phyloP scores from a whole-genome alignment of 2,797 vertebrate species.

The Aphelocoma californica region DNA sequence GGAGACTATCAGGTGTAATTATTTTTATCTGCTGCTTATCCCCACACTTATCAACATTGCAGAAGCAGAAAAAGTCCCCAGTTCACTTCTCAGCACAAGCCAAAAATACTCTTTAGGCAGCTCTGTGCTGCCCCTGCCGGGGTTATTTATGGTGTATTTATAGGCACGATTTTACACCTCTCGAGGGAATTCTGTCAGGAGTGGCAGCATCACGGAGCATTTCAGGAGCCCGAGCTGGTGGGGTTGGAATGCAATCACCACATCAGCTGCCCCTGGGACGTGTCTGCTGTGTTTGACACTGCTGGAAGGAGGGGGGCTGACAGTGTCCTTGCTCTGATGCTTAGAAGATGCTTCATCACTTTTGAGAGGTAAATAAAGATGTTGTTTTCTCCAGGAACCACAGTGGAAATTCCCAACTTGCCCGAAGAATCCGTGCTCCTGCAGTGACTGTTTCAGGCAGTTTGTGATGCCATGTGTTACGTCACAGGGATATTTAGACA shows the following conservation, averaged over 20 bases:
- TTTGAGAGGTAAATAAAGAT: not conserved
- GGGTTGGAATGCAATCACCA: fast-evolving
- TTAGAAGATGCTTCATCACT: not conserved
- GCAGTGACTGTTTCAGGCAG: not conserved
- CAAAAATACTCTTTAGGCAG: not conserved
- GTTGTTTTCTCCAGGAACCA: not conserved
- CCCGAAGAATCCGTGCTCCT: fast-evolving
- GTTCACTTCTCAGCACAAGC: not conserved
- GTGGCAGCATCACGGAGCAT: not conserved
- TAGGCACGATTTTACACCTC: not conserved
- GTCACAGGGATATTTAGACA: fast-evolving
- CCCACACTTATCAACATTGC: not conserved
- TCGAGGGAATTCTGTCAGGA: not conserved
- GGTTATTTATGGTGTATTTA: not conserved
- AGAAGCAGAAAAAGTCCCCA: not conserved
- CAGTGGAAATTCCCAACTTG: not conserved
- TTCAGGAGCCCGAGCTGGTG: not conserved
- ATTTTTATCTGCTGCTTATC: not conserved
- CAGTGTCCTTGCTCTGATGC: fast-evolving
- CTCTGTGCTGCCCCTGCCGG: not conserved
- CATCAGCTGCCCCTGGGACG: not conserved
- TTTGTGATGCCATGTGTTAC: fast-evolving
- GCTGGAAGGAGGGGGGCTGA: not conserved
- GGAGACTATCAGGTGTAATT: not conserved
- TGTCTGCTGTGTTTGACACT: not conserved